Percentiles rank a stretch among this genome's conserved stretches.
Evolutionary conservation across 2,113 vertebrate species (phyloP).

Genomic region (Xiphophorus hellerii): DNA sequence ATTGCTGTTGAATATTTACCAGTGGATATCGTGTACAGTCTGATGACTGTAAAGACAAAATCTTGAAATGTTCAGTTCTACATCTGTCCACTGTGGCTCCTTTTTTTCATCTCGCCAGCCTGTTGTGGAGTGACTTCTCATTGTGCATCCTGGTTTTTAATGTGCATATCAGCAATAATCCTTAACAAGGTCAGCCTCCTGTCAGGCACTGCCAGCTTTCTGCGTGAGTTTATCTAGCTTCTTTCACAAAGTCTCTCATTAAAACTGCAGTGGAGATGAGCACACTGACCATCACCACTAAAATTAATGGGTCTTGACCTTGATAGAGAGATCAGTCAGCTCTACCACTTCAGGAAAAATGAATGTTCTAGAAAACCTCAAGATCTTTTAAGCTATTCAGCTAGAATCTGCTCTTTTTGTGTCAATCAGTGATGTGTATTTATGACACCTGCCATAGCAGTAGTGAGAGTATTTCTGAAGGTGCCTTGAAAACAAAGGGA

Average conservation of each 20-base stretch:
- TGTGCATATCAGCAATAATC: neutral
- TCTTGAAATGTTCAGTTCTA: too few relatives aligned
- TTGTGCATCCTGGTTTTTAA: neutral
- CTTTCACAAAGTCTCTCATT: neutral
- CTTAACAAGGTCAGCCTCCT: neutral
- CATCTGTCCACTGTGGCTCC: too few relatives aligned
- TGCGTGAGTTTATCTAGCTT: neutral
- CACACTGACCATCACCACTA: neutral
- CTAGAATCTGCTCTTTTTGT: neutral
- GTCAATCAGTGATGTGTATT: neutral
- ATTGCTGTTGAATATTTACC: too few relatives aligned
- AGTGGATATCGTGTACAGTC: too few relatives aligned
- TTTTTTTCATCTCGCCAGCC: too few relatives aligned
- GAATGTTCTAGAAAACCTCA: neutral
- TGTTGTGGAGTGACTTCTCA: too few relatives aligned
- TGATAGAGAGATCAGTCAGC: neutral
- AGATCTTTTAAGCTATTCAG: neutral
- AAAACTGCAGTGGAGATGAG: neutral
- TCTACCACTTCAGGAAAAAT: neutral
- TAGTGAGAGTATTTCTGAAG: neutral
- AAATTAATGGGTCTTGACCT: neutral
- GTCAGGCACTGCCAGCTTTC: neutral
- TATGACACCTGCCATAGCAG: neutral
- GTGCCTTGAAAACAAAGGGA: neutral
- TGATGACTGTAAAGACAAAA: too few relatives aligned